phyloP scores from a whole-genome alignment of 2,113 vertebrate species.

The Sinocyclocheilus grahami region DNA sequence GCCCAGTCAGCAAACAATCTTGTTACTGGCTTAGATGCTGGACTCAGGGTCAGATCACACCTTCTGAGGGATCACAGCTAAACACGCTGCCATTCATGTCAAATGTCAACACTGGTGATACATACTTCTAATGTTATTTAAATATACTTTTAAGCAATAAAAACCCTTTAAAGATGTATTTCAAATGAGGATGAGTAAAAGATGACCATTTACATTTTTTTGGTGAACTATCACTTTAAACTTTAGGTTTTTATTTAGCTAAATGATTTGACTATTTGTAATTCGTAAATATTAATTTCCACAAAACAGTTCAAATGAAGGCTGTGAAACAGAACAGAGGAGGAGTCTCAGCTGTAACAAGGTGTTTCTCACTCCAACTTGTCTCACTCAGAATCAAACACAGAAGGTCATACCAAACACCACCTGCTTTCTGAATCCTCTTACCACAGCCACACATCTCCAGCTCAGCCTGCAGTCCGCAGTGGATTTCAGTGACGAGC shows the following conservation, averaged over 20 bases:
- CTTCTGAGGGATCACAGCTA: slow-evolving; percentile 13
- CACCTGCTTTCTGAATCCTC: slow-evolving; percentile 43
- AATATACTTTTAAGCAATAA: neutral
- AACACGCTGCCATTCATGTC: neutral
- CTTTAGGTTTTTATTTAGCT: neutral
- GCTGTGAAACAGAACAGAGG: neutral
- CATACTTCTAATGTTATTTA: neutral
- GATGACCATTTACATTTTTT: neutral
- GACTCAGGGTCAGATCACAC: neutral
- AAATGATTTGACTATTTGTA: neutral
- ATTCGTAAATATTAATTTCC: neutral
- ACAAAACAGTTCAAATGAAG: neutral
- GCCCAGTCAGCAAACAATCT: slow-evolving; percentile 39
- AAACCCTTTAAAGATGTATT: neutral
- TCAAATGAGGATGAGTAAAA: neutral
- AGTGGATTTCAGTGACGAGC: slow-evolving; percentile 29
- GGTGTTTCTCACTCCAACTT: neutral
- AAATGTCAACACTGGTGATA: neutral
- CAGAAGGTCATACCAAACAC: slow-evolving; percentile 25
- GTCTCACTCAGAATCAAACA: neutral
- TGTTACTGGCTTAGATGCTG: slow-evolving; percentile 31
- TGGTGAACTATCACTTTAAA: neutral
- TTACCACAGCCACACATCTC: slow-evolving; percentile 19
- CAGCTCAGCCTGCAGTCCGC: neutral
- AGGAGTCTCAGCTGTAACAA: neutral